A percentile compares a stretch with the other conserved stretches of the same genome.
These are phyloP conservation scores for Urophycis tenuis DNA, from an alignment of 2,797 vertebrate species.

Conservation along the genomic window DNA sequence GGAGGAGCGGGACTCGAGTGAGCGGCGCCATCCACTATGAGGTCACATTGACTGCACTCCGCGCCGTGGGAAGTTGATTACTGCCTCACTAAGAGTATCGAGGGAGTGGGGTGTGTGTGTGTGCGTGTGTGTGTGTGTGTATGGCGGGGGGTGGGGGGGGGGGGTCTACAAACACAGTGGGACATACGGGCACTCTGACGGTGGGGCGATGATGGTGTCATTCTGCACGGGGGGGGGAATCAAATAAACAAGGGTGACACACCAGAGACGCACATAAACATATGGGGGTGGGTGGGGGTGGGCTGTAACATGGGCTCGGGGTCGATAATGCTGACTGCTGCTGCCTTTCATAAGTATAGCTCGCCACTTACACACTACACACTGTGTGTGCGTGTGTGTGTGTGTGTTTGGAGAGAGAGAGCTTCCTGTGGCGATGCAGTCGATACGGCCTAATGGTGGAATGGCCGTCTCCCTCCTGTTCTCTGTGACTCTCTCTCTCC, in stretches of 20 bases:
- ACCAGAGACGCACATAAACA: conserved; percentile 15
- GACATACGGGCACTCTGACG: neutral
- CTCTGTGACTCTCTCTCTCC: conserved; percentile 36
- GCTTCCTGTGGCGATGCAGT: conserved; percentile 57
- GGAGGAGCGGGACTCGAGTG: conserved; percentile 26
- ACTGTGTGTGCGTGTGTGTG: neutral
- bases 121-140: too few species aligned
- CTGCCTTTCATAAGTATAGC: conserved; percentile 57
- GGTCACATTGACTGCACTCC: conserved; percentile 44
- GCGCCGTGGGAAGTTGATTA: conserved; percentile 48
- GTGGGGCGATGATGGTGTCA: neutral
- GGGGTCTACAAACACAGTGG: neutral
- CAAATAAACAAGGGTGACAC: neutral
- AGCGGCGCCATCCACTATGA: conserved; percentile 40
- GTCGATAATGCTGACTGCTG: conserved; percentile 59
- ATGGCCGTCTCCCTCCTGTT: conserved; percentile 42
- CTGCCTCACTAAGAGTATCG: conserved; percentile 23
- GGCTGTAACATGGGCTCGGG: conserved; percentile 19
- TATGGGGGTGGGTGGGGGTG: conserved; percentile 32
- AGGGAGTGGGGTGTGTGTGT: neutral
- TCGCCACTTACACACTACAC: conserved; percentile 53
- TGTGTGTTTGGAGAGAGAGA: neutral
- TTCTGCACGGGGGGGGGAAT: neutral
- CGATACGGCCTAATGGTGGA: conserved; percentile 64
- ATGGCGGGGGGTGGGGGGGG: neutral